A percentile compares a stretch with the other conserved stretches of the same genome.
These are phyloP conservation scores for Sylvia borin DNA, from an alignment of 2,797 vertebrate species.

Conservation along the genomic window DNA sequence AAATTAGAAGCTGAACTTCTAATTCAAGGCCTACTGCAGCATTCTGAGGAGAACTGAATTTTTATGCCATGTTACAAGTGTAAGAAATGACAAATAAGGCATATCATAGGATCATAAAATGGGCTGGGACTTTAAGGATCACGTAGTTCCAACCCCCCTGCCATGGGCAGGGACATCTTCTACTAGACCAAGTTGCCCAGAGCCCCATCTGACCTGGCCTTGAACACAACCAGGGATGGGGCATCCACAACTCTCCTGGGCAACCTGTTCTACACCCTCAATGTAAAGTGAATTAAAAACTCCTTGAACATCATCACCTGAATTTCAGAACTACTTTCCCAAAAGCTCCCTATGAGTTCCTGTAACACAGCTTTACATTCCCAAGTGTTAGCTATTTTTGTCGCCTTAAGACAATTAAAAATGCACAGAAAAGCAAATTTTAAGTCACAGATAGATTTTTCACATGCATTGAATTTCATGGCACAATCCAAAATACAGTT, in stretches of 20 bases:
- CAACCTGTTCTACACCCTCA: neutral
- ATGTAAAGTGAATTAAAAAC: neutral
- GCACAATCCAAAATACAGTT: slow-evolving; percentile 58
- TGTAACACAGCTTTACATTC: neutral
- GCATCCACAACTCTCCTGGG: neutral
- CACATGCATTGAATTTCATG: slow-evolving; percentile 6
- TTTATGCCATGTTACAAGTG: neutral
- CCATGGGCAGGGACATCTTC: neutral
- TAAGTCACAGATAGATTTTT: slow-evolving; percentile 2
- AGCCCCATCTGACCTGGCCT: neutral
- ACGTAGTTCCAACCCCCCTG: neutral
- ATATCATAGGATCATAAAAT: neutral
- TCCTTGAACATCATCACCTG: neutral
- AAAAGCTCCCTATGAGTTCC: neutral
- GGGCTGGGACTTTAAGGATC: neutral
- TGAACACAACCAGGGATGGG: neutral
- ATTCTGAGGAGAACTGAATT: neutral
- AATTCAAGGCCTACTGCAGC: neutral
- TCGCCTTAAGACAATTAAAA: neutral
- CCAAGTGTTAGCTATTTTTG: neutral
- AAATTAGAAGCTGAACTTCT: neutral
- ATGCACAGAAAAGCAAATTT: neutral
- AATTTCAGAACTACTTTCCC: neutral
- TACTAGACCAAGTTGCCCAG: neutral
- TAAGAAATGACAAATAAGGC: neutral